Evolutionary conservation across 2,888 invertebrate species (phyloP).

Genomic region (Tubulanus polymorphus): DNA sequence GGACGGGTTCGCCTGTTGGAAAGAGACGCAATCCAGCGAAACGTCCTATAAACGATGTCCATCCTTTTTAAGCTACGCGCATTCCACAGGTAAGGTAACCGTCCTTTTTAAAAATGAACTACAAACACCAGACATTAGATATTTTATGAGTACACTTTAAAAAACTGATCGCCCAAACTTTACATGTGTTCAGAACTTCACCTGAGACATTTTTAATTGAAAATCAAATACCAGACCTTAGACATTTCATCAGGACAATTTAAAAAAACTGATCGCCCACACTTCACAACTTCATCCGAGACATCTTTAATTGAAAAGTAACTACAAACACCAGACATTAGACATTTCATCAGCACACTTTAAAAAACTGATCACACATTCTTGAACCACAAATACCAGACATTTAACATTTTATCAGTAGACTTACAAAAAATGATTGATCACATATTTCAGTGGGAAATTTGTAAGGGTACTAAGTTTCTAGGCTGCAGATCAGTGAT

Average conservation of each 20-base stretch:
- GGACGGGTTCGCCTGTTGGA: neutral
- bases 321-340: neutral
- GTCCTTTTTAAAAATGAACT: no score
- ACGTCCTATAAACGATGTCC: neutral
- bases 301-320: neutral
- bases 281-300: no score
- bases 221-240: neutral
- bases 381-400: neutral
- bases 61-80: neutral
- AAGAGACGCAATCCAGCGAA: neutral
- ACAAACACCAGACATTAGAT: neutral
- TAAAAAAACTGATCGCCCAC: no score
- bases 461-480: neutral
- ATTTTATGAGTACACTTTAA: neutral
- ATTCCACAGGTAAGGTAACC: no score
- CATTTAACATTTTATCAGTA: neutral
- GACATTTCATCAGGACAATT: neutral
- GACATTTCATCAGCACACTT: neutral
- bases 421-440: neutral
- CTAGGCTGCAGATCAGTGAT: neutral
- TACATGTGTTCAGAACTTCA: no score
- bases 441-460: neutral
- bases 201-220: neutral
- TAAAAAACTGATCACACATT: no score
- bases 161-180: no score